Conservation (phyloP, 2,888 invertebrate species). For the Hesperia comma region DNA sequence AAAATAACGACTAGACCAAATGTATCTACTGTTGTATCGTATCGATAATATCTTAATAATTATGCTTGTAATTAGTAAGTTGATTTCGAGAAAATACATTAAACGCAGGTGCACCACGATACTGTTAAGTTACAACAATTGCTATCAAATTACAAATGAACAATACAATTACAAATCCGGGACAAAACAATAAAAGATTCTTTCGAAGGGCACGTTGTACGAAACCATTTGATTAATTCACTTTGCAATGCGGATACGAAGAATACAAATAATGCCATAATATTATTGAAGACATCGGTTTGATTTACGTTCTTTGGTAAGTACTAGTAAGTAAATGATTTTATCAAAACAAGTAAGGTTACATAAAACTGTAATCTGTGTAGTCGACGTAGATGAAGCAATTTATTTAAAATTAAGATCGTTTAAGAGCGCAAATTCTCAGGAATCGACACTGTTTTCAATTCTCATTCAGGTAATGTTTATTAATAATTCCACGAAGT, state of each 20-base stretch:
- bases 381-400: too few species aligned
- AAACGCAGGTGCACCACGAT: background rate
- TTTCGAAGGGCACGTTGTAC: constrained; percentile 26
- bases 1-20: constrained; percentile 9
- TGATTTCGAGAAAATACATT: constrained; percentile 8
- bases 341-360: background rate
- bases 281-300: background rate
- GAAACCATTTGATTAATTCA: constrained; percentile 50
- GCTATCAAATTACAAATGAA: constrained; percentile 24
- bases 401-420: too few species aligned
- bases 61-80: constrained; percentile 16
- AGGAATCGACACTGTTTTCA: too few species aligned
- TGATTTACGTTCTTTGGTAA: constrained; percentile 10
- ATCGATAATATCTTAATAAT: constrained; percentile 13
- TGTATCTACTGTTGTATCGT: constrained; percentile 8
- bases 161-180: constrained; percentile 21
- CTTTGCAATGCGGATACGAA: constrained; percentile 47
- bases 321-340: constrained; percentile 12
- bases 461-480: too few species aligned
- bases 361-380: too few species aligned
- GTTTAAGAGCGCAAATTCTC: too few species aligned
- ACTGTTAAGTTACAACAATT: constrained; percentile 1
- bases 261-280: background rate
- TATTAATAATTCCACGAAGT: too few species aligned
- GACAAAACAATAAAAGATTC: constrained; percentile 14